phyloP scores from a whole-genome alignment of 2,888 invertebrate genomes.

The Coelinius sp. region DNA sequence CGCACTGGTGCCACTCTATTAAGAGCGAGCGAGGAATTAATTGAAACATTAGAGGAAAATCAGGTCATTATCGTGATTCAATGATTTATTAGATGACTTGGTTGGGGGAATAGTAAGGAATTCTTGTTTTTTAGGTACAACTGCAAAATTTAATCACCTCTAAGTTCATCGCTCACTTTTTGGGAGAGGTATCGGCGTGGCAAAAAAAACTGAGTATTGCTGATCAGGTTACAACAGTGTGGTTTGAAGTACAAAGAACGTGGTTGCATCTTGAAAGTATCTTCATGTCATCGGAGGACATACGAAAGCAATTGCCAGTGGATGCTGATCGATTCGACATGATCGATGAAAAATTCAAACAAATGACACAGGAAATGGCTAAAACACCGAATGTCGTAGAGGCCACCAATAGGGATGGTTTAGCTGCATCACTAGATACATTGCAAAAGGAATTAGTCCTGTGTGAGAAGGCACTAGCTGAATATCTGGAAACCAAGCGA shows the following conservation, averaged over 20 bases:
- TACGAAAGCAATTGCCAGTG: slow-evolving; percentile 92
- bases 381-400: slow-evolving; percentile 90
- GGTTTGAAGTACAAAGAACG: slow-evolving; percentile 97
- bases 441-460: slow-evolving; percentile 89
- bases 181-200: slow-evolving; percentile 95
- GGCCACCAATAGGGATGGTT: slow-evolving; percentile 89
- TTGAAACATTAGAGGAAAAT: slow-evolving; percentile 97
- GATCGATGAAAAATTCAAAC: slow-evolving; percentile 91
- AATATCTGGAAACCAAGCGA: slow-evolving; percentile 96
- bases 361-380: slow-evolving; percentile 82
- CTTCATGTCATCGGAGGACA: slow-evolving; percentile 98
- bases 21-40: slow-evolving; percentile 93
- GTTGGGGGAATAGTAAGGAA: not conserved
- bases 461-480: slow-evolving; percentile 96
- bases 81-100: not conserved
- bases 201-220: slow-evolving; percentile 92
- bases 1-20: slow-evolving; percentile 90
- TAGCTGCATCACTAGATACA: slow-evolving; percentile 84
- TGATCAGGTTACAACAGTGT: slow-evolving; percentile 92
- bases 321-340: slow-evolving; percentile 94
- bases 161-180: slow-evolving; percentile 95
- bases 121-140: slow-evolving; percentile 77
- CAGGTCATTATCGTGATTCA: slow-evolving; percentile 75
- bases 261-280: slow-evolving; percentile 98
- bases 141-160: slow-evolving; percentile 97